phyloP scores from a whole-genome alignment of 2,113 vertebrate genomes.

The Crotalus horridus region DNA sequence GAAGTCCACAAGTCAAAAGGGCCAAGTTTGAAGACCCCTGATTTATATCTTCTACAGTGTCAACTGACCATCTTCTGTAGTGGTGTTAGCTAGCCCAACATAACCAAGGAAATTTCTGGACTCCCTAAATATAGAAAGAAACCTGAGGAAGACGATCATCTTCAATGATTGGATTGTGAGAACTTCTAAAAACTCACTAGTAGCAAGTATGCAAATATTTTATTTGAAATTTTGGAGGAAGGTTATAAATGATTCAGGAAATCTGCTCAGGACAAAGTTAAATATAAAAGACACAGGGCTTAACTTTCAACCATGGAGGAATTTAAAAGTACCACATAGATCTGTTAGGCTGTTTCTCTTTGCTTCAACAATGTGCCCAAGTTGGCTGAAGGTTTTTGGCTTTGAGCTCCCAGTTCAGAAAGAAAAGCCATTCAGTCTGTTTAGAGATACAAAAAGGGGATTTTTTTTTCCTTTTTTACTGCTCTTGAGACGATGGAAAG shows the following conservation, averaged over 20 bases:
- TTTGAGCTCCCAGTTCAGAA: slow-evolving; percentile 15
- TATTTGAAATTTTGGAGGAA: slow-evolving; percentile 10
- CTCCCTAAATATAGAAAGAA: not conserved
- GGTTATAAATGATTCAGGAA: slow-evolving; percentile 19
- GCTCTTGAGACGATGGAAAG: slow-evolving; percentile 34
- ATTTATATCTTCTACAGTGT: not conserved
- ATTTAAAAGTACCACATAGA: slow-evolving; percentile 16
- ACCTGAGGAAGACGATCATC: not conserved
- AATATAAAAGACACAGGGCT: slow-evolving; percentile 17
- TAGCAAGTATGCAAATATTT: slow-evolving; percentile 4
- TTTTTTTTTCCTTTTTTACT: too few species aligned
- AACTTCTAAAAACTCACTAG: not conserved
- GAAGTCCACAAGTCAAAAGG: too few species aligned
- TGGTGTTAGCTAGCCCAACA: not conserved
- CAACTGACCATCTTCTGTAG: not conserved
- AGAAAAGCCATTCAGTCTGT: slow-evolving; percentile 51
- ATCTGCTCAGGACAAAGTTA: slow-evolving; percentile 28
- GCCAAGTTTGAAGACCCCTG: too few species aligned
- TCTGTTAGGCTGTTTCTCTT: slow-evolving; percentile 16
- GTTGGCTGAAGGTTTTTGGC: slow-evolving; percentile 35
- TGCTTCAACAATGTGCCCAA: slow-evolving; percentile 21
- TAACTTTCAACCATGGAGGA: slow-evolving; percentile 10
- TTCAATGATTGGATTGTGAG: slow-evolving; percentile 8
- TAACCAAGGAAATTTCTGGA: not conserved
- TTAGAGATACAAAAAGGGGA: not conserved